A percentile compares a stretch with the other conserved stretches of the same genome.
Conservation (phyloP, 2,113 vertebrate genomes). For the Pseudopodoces humilis region DNA sequence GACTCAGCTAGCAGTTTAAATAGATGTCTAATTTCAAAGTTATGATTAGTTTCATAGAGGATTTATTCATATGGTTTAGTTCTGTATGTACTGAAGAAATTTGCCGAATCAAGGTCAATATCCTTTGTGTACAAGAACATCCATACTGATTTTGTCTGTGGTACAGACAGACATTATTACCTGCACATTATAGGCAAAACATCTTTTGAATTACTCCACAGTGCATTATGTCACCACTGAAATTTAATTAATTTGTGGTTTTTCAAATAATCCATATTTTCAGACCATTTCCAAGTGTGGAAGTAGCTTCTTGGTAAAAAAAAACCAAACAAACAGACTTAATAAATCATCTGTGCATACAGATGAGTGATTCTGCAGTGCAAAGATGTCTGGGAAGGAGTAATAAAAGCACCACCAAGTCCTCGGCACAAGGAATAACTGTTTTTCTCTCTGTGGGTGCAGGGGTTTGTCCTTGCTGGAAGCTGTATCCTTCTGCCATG, state of each 20-base stretch:
- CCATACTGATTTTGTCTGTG: background rate
- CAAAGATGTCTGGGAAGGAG: background rate
- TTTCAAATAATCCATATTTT: background rate
- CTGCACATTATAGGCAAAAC: background rate
- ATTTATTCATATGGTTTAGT: background rate
- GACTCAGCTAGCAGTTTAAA: background rate
- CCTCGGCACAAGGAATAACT: background rate
- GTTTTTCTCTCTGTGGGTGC: background rate
- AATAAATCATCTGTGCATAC: background rate
- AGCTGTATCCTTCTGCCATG: background rate
- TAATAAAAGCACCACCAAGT: background rate
- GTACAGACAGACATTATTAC: background rate
- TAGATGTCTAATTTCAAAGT: background rate
- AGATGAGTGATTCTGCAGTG: background rate
- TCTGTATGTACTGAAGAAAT: background rate
- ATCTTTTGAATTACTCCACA: background rate
- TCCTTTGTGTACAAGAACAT: no score
- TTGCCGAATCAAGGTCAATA: background rate
- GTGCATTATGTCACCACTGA: background rate
- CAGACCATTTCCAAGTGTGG: background rate
- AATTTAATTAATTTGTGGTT: background rate
- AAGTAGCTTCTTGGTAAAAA: background rate
- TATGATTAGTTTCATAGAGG: background rate
- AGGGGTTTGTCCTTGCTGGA: background rate
- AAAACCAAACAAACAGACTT: background rate